These are phyloP conservation scores for Tipula confusa DNA, from an alignment of 2,888 invertebrate genomes.

Conservation along the genomic window DNA sequence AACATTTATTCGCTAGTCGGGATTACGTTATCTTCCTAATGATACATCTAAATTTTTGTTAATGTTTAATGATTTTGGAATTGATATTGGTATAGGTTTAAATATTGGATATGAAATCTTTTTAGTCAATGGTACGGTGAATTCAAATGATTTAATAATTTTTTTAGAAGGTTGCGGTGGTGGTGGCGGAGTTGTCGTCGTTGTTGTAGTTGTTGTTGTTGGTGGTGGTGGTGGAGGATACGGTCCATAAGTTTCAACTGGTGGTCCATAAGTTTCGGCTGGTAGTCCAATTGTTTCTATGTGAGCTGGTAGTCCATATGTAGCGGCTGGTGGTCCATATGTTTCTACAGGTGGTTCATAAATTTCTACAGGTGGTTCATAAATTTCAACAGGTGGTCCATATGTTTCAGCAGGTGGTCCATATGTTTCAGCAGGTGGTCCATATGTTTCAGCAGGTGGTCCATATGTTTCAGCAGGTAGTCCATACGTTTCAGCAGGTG, in stretches of 20 bases:
- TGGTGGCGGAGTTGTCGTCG: neutral
- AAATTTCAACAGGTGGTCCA: neutral
- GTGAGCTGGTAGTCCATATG: constrained; percentile 25
- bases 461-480: neutral
- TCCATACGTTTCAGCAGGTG: neutral
- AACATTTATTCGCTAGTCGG: neutral
- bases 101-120: neutral
- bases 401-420: neutral
- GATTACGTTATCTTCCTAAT: neutral
- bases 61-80: neutral
- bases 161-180: neutral
- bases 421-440: neutral
- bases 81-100: neutral
- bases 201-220: neutral
- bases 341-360: neutral
- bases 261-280: neutral
- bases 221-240: neutral
- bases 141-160: neutral
- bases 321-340: neutral
- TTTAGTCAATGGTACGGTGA: neutral
- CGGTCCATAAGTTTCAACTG: neutral
- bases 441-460: neutral
- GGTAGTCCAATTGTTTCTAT: neutral
- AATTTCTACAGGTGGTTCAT: neutral
- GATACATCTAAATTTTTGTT: neutral